Percentiles rank a stretch among this genome's conserved stretches.
phyloP scores from a whole-genome alignment of 1,140 invertebrate species.

The Drosophila trapezifrons region DNA sequence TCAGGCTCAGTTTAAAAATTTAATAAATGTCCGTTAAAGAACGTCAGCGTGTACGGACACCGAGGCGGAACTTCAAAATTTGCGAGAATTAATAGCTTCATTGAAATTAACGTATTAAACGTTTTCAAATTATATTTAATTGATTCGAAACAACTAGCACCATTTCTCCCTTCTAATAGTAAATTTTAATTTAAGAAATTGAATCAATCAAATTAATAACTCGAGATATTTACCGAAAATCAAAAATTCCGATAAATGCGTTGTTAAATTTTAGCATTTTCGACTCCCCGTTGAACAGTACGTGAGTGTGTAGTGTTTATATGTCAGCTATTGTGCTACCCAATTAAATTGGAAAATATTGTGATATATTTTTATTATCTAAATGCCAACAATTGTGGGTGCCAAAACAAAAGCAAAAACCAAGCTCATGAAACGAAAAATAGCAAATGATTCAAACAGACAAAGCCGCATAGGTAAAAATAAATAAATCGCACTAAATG shows the following conservation, averaged over 20 bases:
- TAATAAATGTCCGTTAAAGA: not conserved
- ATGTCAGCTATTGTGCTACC: constrained; percentile 20
- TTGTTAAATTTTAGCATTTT: constrained; percentile 24
- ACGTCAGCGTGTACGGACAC: not conserved
- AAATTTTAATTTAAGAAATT: not conserved
- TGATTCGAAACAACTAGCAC: not conserved
- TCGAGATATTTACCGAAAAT: not conserved
- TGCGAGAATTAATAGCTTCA: not conserved
- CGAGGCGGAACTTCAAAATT: not conserved
- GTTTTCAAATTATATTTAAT: not conserved
- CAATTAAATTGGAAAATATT: constrained; percentile 69
- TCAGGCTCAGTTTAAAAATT: not conserved
- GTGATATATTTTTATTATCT: constrained; percentile 58
- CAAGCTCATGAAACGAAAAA: constrained; percentile 45
- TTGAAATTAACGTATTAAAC: no score
- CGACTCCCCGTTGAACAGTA: not conserved
- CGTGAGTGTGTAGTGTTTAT: constrained; percentile 7
- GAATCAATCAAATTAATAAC: not conserved
- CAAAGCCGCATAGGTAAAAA: constrained; percentile 38
- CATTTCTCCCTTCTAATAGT: not conserved
- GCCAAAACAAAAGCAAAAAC: constrained; percentile 25
- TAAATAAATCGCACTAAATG: constrained; percentile 46
- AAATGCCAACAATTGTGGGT: constrained; percentile 45
- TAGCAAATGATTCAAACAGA: constrained; percentile 12
- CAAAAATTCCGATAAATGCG: constrained; percentile 19